Base-by-base conservation (phyloP, 2,113 vertebrate genomes). In the Semnornis frantzii region DNA sequence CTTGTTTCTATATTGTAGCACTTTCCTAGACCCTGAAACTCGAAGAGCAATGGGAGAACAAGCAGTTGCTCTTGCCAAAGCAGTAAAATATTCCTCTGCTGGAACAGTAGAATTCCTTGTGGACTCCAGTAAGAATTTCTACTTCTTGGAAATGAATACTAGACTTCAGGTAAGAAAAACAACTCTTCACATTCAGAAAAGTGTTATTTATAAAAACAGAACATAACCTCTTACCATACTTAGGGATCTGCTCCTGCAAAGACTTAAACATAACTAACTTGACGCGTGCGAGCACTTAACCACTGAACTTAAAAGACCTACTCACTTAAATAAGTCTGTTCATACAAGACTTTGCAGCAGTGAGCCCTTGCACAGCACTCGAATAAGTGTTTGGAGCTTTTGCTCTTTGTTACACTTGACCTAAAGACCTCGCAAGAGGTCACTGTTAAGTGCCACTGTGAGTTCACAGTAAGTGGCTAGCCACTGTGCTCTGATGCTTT, bases 91-190 rank as follows among this genome's bases (percentile, higher is more conserved):
- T 95, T 99, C 98, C 13, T 99, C 99, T 84, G 99, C 99, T 27
- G 99, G 99, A 82, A 99, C 99, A 0, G 99, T 99, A 71, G 99
- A 99, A 98, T 99, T 99, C 94, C 98, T 99, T 89, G 98, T 99
- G 79, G 99, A 99, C 89, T 99, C 99, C 9, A 96, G 95, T 75
- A 99, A 98, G 96, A 99, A 99, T 97, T 99, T 99, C 95, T 99
- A 98, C 97, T 99, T 99, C 95, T 98, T 99, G 85, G 99, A 99
- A 98, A 99, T 99, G 99, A 99, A 99, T 97, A 99, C 99, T 10
- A 98, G 99, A 77, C 98, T 99, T 65, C 99, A 99, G 99, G 99
- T 99, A 97, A 94, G 89, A 91, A 89, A 88, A 88, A 42, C 59
- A 93, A n/a, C 63, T 80, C 44, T 92, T 78, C 93, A 81, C 52